Evolutionary conservation across 2,888 invertebrate species (phyloP).

Genomic region (Apamea monoglypha): DNA sequence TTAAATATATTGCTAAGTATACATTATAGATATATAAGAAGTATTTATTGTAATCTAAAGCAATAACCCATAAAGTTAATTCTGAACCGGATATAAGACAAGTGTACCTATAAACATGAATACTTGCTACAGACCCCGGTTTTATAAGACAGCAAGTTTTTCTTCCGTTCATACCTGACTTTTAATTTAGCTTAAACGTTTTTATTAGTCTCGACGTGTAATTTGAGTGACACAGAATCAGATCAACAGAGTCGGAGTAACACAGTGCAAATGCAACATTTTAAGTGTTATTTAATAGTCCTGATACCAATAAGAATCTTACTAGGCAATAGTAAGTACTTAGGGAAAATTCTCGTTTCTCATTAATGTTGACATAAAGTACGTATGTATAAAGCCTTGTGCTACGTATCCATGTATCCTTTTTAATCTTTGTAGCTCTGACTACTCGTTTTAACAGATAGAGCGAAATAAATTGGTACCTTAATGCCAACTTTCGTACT

Average conservation of each 20-base stretch:
- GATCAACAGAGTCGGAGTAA: conserved; percentile 40
- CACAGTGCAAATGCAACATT: conserved; percentile 23
- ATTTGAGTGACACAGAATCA: conserved; percentile 64
- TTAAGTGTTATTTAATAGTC: not conserved
- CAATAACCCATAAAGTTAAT: conserved; percentile 59
- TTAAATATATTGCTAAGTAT: conserved; percentile 1
- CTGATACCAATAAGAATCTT: conserved; percentile 21
- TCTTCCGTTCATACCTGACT: conserved; percentile 67
- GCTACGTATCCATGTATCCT: not conserved
- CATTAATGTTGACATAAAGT: not conserved
- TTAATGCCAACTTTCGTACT: not conserved
- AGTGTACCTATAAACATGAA: conserved; percentile 50
- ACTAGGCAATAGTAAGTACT: not conserved
- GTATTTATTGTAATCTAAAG: conserved; percentile 44
- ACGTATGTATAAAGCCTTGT: not conserved
- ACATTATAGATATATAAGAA: conserved; percentile 15
- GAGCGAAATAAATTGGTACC: not conserved
- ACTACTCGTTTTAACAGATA: not conserved
- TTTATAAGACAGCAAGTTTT: conserved; percentile 64
- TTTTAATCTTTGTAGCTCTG: not conserved
- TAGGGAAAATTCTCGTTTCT: not conserved
- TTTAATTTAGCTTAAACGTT: conserved; percentile 62
- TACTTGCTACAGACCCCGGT: conserved; percentile 51
- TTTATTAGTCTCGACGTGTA: conserved; percentile 52
- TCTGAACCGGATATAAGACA: conserved; percentile 62